Base-by-base conservation (phyloP, 2,888 invertebrate genomes). In the Pachydiplax longipennis region DNA sequence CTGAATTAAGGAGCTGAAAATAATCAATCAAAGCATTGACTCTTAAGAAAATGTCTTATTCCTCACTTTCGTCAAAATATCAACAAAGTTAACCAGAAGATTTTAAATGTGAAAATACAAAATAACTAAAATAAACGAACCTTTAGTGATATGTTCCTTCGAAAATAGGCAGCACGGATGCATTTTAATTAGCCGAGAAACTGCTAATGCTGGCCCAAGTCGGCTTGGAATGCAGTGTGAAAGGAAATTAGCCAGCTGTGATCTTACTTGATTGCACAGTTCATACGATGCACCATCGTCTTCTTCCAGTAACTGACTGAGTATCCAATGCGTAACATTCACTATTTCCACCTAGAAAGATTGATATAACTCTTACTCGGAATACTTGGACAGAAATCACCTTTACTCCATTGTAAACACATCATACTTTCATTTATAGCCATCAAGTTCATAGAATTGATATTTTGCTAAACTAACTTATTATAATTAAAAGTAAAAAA, bases 141-240 rank as follows among this genome's bases (percentile, higher is more conserved):
- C 65, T 65, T 87, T 87, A 31, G 53, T 37, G 37, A 61, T 35
- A 65, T 87, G 37, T 22, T 65, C 65, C 35, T 37, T 61, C 4
- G 87, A 37, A 40, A 87, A 87, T 3, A 87, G 58, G 65, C 87
- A 87, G 87, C 37, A 48, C 35, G 87, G 87, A 61, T 65, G 65
- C 61, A 37, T 37, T 87, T 87, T 87, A 40, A 87, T 87, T 15
- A 87, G 87, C 37, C 87, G 35, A 37, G 87, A 61, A 58, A 87
- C 65, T 37, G 87, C 87, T 61, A 87, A 87, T 87, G 87, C 87
- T 53, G 87, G 87, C 13, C 87, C 87, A 61, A 87, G 87, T 37
- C 87, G 87, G 31, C 65, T 58, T 65, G 87, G 87, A 65, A 25
- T 87, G 87, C 87, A 87, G 13, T 37, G 87, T 12, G 61, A 31